Base-by-base conservation (phyloP, 1,140 invertebrate species). In the Meloidogyne floridensis region DNA sequence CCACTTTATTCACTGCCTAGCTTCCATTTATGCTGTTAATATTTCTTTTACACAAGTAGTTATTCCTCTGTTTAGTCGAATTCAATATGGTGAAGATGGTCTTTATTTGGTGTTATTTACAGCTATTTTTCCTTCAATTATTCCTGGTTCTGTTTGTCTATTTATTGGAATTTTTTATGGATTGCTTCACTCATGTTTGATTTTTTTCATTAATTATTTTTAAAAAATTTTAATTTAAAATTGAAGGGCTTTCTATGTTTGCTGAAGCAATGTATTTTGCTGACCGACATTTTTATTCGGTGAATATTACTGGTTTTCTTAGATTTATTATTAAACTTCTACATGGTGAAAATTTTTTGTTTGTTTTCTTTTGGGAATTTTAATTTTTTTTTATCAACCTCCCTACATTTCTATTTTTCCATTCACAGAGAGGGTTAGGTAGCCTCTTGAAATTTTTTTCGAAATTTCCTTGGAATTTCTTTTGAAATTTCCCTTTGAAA, bases 141-240 rank as follows among this genome's bases (percentile, higher is more conserved):
- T 89, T n/a, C 87, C 88, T 32, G 88, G 88, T 47, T 73, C 85
- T 18, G 80, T 90, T 20, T 87, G 88, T 53, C 65, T 89, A 10
- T 79, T 79, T 47, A 32, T 90, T 9, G 80, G 84, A 81, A 83
- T 89, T n/a, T 89, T 89, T 79, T 89, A 87, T 59, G 88, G 88
- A 42, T 76, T 89, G 2, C 81, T 89, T 7, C 88, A 89, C 71
- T 87, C 82, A 42, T 88, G 83, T 83, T 51, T 13, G 7, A 15
- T 65, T 18, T 15, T 47, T 47, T 47, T 47, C 2, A 47, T 6
- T 47, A 6, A 47, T 6, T 15, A 47, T 32, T 43, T 80, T 18
- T 75, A 71, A 80, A 75, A 20, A 56, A 13, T n/a, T 15, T 43
- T 11, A 51, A 8, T 53, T 75, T 43, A 32, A 32, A 32, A 32